Evolutionary conservation across 2,113 vertebrate species (phyloP).

Genomic region (Lophura nycthemera): DNA sequence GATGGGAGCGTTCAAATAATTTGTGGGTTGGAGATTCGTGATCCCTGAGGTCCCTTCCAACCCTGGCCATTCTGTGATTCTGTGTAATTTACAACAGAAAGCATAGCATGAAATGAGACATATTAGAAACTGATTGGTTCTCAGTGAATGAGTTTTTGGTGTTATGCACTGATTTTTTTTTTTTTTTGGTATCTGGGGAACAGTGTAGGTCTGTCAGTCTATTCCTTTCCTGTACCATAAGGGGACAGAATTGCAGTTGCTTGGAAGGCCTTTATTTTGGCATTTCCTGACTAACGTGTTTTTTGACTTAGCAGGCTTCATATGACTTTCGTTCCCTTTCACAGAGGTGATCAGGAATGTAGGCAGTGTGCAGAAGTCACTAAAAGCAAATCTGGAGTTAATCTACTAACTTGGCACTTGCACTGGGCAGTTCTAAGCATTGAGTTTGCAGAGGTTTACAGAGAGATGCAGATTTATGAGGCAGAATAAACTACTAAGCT

Average conservation of each 20-base stretch:
- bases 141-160: neutral
- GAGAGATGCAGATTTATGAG: neutral
- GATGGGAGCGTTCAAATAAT: neutral
- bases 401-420: neutral
- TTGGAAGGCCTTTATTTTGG: neutral
- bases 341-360: neutral
- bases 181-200: neutral
- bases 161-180: neutral
- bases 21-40: too few species aligned
- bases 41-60: too few species aligned
- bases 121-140: too few species aligned
- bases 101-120: neutral
- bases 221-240: neutral
- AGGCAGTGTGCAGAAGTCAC: neutral
- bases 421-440: neutral
- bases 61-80: too few species aligned
- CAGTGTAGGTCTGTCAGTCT: neutral
- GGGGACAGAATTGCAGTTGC: neutral
- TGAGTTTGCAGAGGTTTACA: neutral
- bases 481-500: neutral
- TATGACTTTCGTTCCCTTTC: neutral
- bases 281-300: neutral
- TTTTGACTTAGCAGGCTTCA: neutral
- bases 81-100: neutral
- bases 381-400: neutral